These are phyloP conservation scores for Epinotia bilunana DNA, from an alignment of 2,888 invertebrate genomes.

Conservation along the genomic window DNA sequence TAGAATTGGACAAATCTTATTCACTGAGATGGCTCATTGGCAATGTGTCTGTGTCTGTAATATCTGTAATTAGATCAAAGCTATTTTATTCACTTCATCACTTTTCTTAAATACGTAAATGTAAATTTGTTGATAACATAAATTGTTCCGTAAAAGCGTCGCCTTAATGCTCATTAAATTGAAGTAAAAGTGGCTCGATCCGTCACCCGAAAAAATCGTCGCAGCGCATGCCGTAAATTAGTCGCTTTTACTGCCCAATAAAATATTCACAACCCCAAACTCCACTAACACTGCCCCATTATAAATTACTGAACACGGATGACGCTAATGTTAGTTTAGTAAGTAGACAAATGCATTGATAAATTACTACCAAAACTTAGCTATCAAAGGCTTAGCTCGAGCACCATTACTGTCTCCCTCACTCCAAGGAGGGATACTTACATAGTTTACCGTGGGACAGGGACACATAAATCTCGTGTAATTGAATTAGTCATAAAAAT, in stretches of 20 bases:
- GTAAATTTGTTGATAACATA: constrained; percentile 23
- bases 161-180: constrained; percentile 15
- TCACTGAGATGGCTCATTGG: constrained; percentile 1
- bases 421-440: constrained; percentile 57
- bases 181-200: constrained; percentile 1
- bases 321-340: constrained; percentile 59
- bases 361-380: constrained; percentile 66
- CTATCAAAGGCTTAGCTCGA: constrained; percentile 62
- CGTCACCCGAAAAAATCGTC: constrained; percentile 27
- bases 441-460: constrained; percentile 61
- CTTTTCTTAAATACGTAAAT: constrained; percentile 8
- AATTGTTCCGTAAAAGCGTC: constrained; percentile 10
- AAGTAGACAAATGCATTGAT: constrained; percentile 61
- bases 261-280: constrained; percentile 43
- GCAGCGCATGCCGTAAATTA: constrained; percentile 34
- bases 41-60: background rate
- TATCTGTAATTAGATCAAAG: background rate
- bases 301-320: constrained; percentile 52
- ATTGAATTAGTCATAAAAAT: constrained; percentile 84
- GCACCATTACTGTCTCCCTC: constrained; percentile 58
- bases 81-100: background rate
- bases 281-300: constrained; percentile 44
- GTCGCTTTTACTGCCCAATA: constrained; percentile 41
- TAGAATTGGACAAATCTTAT: constrained; percentile 42
- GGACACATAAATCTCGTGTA: constrained; percentile 76